A percentile compares a stretch with the other conserved stretches of the same genome.
Evolutionary conservation across 2,888 invertebrate species (phyloP).

Genomic region (Drosophila anomalata): DNA sequence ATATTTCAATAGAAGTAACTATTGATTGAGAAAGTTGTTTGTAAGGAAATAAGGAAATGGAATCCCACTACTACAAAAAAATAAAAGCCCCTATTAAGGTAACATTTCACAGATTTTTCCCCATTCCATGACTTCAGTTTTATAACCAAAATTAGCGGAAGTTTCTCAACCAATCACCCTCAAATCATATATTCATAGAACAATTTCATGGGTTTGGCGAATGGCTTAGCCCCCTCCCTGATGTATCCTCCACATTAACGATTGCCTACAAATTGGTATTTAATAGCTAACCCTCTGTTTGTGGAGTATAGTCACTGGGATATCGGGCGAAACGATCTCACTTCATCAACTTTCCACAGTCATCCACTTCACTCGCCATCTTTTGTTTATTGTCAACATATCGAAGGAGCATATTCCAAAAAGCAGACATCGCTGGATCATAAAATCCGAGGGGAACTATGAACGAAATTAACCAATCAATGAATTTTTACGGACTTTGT

Average conservation of each 20-base stretch:
- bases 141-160: conserved; percentile 5
- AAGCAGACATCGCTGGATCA: conserved; percentile 45
- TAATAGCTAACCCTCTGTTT: conserved; percentile 50
- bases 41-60: neutral
- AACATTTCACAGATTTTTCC: neutral
- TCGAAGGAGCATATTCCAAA: conserved; percentile 33
- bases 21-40: neutral
- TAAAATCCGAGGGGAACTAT: conserved; percentile 60
- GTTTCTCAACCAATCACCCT: conserved; percentile 24
- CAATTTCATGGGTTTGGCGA: conserved; percentile 10
- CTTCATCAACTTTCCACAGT: conserved; percentile 74
- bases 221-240: neutral
- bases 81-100: neutral
- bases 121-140: neutral
- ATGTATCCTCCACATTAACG: conserved; percentile 34
- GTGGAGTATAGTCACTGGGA: conserved; percentile 16
- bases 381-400: conserved; percentile 69
- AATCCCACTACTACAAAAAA: neutral
- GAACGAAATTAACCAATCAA: conserved; percentile 73
- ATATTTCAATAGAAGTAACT: neutral
- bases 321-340: conserved; percentile 59
- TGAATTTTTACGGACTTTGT: conserved; percentile 42
- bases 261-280: conserved; percentile 63
- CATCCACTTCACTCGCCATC: conserved; percentile 47
- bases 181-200: conserved; percentile 29